A percentile compares a stretch with the other conserved stretches of the same genome.
These are phyloP conservation scores for Corynorhinus townsendii DNA, from an alignment of 2,113 vertebrate genomes.

Conservation along the genomic window DNA sequence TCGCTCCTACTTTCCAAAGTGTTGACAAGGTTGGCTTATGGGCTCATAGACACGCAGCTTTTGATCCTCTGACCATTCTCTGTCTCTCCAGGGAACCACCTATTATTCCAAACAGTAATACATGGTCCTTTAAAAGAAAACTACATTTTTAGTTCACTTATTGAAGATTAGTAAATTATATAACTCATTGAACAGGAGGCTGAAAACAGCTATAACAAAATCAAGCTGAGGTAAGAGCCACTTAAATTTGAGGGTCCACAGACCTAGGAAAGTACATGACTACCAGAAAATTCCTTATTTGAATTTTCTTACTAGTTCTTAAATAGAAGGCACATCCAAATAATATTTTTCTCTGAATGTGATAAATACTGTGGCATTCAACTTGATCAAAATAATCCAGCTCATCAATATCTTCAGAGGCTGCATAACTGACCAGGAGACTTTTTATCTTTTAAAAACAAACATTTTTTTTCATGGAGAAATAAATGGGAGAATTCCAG, in stretches of 20 bases:
- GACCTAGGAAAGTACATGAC: not conserved
- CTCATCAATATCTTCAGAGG: not conserved
- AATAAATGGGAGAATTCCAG: not conserved
- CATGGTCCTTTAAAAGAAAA: not conserved
- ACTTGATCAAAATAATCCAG: not conserved
- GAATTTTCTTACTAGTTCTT: not conserved
- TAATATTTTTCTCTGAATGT: not conserved
- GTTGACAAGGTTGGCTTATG: not conserved
- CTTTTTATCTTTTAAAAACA: constrained; percentile 18
- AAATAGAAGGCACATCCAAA: not conserved
- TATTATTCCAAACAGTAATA: not conserved
- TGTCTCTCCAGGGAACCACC: not conserved
- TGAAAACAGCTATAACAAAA: not conserved
- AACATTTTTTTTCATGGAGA: constrained; percentile 12
- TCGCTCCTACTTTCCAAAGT: not conserved
- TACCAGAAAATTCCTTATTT: not conserved
- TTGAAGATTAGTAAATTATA: not conserved
- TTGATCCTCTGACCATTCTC: not conserved
- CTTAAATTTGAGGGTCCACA: not conserved
- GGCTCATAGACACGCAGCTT: not conserved
- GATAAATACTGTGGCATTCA: not conserved
- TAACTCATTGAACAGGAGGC: not conserved
- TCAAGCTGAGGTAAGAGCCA: not conserved
- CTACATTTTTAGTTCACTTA: not conserved
- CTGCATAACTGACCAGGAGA: not conserved